Conservation (phyloP, 2,797 vertebrate species). For the Peromyscus attwateri region DNA sequence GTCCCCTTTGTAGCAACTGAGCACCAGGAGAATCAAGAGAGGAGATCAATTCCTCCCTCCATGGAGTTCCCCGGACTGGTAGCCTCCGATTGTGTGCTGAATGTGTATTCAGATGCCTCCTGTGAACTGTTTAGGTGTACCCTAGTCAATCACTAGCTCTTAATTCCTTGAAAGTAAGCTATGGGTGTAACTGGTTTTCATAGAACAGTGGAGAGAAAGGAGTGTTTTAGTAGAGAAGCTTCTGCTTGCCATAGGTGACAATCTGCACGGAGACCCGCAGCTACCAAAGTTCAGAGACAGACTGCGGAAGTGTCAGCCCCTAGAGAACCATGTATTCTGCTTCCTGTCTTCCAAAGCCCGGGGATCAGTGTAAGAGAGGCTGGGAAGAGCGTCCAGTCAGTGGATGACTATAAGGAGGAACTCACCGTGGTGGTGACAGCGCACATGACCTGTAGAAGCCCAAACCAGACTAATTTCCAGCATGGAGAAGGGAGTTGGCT, state of each 20-base stretch:
- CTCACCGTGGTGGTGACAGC: background rate
- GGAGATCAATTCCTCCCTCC: background rate
- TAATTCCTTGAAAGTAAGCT: background rate
- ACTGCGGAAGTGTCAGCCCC: background rate
- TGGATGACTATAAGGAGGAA: background rate
- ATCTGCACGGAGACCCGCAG: background rate
- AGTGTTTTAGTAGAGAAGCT: background rate
- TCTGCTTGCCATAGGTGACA: background rate
- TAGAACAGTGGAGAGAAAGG: background rate
- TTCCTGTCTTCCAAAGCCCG: background rate
- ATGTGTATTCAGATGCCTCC: background rate
- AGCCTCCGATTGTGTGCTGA: background rate
- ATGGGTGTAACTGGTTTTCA: background rate
- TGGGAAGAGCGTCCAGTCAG: background rate
- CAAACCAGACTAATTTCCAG: background rate
- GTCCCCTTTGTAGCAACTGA: background rate
- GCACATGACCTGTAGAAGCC: background rate
- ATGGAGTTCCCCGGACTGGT: fast-evolving
- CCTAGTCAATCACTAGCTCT: background rate
- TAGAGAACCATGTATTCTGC: no score
- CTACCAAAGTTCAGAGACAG: background rate
- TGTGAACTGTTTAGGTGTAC: background rate
- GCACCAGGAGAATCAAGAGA: background rate
- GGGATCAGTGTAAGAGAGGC: background rate
- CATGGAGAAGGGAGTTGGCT: background rate